phyloP scores from a whole-genome alignment of 2,113 vertebrate species.

The Alectura lathami region DNA sequence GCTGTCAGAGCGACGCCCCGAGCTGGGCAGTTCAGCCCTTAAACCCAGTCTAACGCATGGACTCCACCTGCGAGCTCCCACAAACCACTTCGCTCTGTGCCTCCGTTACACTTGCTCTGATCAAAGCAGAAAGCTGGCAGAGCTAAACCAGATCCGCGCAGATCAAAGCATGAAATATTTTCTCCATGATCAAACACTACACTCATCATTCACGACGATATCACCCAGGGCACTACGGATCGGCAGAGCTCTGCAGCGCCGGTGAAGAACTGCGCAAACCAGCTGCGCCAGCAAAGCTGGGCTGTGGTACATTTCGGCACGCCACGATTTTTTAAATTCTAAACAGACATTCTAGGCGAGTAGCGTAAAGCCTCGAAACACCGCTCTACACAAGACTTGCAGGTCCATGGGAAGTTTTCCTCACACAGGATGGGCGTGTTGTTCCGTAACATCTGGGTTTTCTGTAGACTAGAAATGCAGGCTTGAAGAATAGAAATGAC shows the following conservation, averaged over 20 bases:
- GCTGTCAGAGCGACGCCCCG: background rate
- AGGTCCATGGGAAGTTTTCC: background rate
- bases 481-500: background rate
- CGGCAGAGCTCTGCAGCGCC: background rate
- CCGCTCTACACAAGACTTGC: accelerated
- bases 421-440: background rate
- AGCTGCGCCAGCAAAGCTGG: background rate
- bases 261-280: background rate
- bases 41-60: background rate
- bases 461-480: background rate
- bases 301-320: background rate
- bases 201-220: accelerated
- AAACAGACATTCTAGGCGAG: background rate
- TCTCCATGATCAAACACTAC: background rate
- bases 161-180: background rate
- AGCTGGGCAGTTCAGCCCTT: background rate
- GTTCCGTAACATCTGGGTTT: accelerated
- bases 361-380: background rate
- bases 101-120: background rate
- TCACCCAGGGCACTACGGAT: background rate
- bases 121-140: background rate
- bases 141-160: background rate
- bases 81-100: background rate
- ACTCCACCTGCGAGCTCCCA: background rate
- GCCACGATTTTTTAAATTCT: background rate